Evolutionary conservation across 92 coral and sea anemone genomes (phyloP), one percentile per base, ranked within the genome.

Genomic region (Bergia puertoricense): DNA sequence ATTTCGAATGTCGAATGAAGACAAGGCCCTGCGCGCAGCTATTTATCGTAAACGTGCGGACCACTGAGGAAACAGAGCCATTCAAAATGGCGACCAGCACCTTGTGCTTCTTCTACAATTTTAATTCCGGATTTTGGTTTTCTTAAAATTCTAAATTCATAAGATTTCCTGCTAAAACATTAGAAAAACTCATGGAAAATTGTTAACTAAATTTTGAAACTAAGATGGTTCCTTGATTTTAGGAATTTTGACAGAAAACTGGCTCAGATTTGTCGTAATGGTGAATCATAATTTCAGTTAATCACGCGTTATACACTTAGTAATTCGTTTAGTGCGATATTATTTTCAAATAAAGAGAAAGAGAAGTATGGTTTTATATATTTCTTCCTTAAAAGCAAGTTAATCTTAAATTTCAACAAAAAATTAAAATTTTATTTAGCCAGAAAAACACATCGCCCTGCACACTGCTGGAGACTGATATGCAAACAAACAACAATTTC

Each of bases 11-110:
- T 10, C 59, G 59, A 54, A 54, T 54, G 59, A 54, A 11, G 16
- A 54, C 59, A 11, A 11, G 0, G 59, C 59, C 14, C 54, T 23
- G 69, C 69, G 69, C 69, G 30, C 69, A 62, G 30, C 69, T 18
- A 62, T 62, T 18, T 62, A 62, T 16, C 13, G 69, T 62, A 62
- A 62, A 6, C 69, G 11, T 73, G 93, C 92, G 93, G 89, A 91
- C 93, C 93, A 42, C 93, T 39, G 93, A 85, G 93, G 89, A 91
- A 85, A 85, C 91, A 20, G 81, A 23, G 8, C 2, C 2, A 56
- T 16, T 5, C 67, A 18, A 37, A 68, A 66, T 20, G 48, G 88
- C 85, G 43, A 1, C 69, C 73, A 51, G 38, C 87, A 2, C 15
- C 81, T 18, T 90, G 92, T 90, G 92, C 69, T 90, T 90, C 75